These are phyloP conservation scores for Denticeps clupeoides DNA, from an alignment of 2,797 vertebrate genomes.

Conservation along the genomic window DNA sequence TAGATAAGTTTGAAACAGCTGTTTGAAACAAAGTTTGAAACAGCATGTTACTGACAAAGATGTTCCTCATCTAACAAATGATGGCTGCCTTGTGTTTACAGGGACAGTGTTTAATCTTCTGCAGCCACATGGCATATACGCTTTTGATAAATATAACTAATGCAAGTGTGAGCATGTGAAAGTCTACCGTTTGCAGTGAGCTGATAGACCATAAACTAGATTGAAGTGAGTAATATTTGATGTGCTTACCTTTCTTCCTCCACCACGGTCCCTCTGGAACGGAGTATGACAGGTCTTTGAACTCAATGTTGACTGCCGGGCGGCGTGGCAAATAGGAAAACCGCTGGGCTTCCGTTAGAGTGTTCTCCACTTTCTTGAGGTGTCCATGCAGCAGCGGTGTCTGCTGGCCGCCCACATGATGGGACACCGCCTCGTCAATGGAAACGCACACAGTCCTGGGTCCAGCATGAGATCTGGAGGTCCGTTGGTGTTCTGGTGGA, in stretches of 20 bases:
- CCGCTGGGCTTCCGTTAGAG: constrained; percentile 73
- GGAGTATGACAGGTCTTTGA: constrained; percentile 79
- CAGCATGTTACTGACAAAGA: too few relatives aligned
- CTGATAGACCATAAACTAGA: too few relatives aligned
- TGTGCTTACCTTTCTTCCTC: constrained; percentile 81
- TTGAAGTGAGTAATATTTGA: too few relatives aligned
- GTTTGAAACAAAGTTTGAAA: too few relatives aligned
- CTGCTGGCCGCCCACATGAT: constrained; percentile 46
- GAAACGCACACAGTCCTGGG: constrained; percentile 75
- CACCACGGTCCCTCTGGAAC: constrained; percentile 86
- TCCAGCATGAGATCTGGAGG: constrained; percentile 77
- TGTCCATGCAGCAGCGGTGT: constrained; percentile 66
- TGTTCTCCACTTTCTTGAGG: constrained; percentile 70
- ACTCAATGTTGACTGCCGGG: constrained; percentile 83
- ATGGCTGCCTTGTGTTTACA: too few relatives aligned
- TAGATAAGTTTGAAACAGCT: too few relatives aligned
- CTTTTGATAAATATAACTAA: too few relatives aligned
- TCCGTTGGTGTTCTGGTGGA: constrained; percentile 63
- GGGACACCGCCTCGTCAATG: constrained; percentile 70
- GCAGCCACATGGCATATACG: too few relatives aligned
- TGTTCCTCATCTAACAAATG: too few relatives aligned
- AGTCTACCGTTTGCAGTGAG: too few relatives aligned
- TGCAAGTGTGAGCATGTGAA: too few relatives aligned
- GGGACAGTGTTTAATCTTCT: too few relatives aligned
- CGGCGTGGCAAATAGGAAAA: constrained; percentile 81